Evolutionary conservation across 2,113 vertebrate genomes (phyloP), one percentile per base, ranked within the genome.

Genomic region (Albula glossodonta): DNA sequence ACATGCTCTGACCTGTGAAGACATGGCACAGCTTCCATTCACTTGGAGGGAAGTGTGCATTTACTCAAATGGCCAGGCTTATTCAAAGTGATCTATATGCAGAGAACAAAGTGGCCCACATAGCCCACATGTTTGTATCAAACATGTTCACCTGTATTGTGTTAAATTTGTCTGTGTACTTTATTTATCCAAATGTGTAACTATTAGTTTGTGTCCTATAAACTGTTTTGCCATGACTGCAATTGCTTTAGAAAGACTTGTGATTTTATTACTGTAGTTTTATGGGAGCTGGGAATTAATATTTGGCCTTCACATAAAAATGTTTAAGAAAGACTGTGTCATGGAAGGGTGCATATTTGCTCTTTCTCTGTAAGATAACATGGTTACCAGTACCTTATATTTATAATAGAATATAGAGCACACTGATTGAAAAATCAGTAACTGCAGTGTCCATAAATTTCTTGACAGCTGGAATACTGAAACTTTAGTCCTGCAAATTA

Each of bases 101-200:
- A 15, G 25, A 63, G 2, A 63, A 74, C 31, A 31, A 84, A 56
- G 66, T 17, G 51, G 74, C 70, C 70, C 83, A 41, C 31, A 41
- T 41, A 41, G 31, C 31, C 31, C 31, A 41, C 31, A 78, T 84
- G 63, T 84, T 84, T 78, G 25, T 78, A 84, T 78, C 83, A 78
- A 84, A 84, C 70, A 84, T 74, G 50, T 78, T 84, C 31, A 50
- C 70, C 22, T 41, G 22, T 63, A 19, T 31, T 25, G 70, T 9
- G 15, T n/a, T 22, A 70, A 13, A 74, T 74, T 10, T 31, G 12
- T 74, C n/a, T 13, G 17, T 31, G 70, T 31, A 2, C n/a, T 74
- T 74, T 74, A 31, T 74, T 74, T 74, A 74, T 2, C 70, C 10
- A n/a, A 74, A 74, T n/a, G 70, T 25, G 17, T 31, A 74, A 31